Base-by-base conservation (phyloP, 2,797 vertebrate species). In the Urocyon cinereoargenteus region DNA sequence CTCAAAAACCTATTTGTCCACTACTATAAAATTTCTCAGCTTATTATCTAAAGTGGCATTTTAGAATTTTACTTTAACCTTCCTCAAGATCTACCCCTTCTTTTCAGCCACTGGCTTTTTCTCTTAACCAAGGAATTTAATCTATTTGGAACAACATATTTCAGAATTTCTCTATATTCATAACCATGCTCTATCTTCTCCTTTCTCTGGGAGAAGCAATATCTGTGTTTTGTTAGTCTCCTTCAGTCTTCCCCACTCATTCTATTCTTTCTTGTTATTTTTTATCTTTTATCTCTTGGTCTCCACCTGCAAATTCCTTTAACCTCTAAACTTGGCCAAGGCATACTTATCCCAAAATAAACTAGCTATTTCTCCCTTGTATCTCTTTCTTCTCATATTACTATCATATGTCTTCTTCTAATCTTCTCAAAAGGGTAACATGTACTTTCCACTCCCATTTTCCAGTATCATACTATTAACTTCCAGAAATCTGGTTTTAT, bases 311-410 rank as follows among this genome's bases (percentile, higher is more conserved):
- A 90, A 96, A 75, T 70, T 84, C 18, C 31, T 75, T 34, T 34
- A 70, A 57, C 45, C 55, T 92, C 36, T 77, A 49, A 96, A 90
- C 21, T 24, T 83, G 24, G 95, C 4, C 31, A 51, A 86, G 66
- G 9, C 45, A 86, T 62, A 68, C 6, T 75, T 51, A 79, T n/a
- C 34, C 55, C 89, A 49, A 95, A 93, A 84, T 84, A 86, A 94
- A 90, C 49, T 14, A 79, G 16, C 26, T 31, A 87, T 16, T 86
- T 45, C 79, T 53, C 18, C 31, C 24, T 84, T 59, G 24, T 31
- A 45, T 6, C 34, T 83, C 62, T 85, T 88, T 86, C 55, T 61
- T 92, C 10, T 70, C 26, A 15, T 40, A n/a, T 78, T 45, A 88
- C 8, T 13, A 75, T n/a, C 40, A 22, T 22, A 77, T 26, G 36